These are phyloP conservation scores for Chelidonichthys spinosus DNA, from an alignment of 2,797 vertebrate genomes.

Conservation along the genomic window DNA sequence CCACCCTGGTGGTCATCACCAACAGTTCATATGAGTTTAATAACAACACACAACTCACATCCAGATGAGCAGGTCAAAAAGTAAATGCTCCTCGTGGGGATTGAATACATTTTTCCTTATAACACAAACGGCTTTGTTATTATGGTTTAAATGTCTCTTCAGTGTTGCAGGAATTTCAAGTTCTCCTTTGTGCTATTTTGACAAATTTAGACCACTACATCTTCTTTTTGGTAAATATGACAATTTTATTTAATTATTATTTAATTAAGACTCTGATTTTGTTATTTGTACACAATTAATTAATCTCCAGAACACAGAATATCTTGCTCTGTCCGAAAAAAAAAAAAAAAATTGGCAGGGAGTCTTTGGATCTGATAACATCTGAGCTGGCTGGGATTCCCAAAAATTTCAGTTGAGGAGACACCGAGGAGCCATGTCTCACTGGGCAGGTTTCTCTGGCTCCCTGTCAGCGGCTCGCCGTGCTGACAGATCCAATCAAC, in stretches of 20 bases:
- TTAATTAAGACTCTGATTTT: not conserved
- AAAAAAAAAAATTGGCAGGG: slow-evolving; percentile 37
- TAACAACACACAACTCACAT: slow-evolving; percentile 1
- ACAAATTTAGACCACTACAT: not conserved
- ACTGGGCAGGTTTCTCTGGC: slow-evolving; percentile 63
- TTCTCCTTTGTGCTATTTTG: not conserved
- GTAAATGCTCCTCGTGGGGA: not conserved
- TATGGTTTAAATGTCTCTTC: not conserved
- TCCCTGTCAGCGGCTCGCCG: slow-evolving; percentile 46
- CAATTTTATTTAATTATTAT: no score
- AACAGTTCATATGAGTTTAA: not conserved
- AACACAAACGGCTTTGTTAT: not conserved
- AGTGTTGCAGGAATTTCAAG: not conserved
- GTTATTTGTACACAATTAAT: slow-evolving; percentile 22
- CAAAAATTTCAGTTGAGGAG: slow-evolving; percentile 73
- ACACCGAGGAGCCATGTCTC: slow-evolving; percentile 77
- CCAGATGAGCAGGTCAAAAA: slow-evolving; percentile 10
- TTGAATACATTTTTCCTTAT: not conserved
- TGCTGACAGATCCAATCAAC: slow-evolving; percentile 69
- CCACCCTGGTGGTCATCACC: not conserved
- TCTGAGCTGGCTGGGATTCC: slow-evolving; percentile 72
- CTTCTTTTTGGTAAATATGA: not conserved
- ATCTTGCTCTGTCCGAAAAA: slow-evolving; percentile 2
- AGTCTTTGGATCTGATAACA: slow-evolving; percentile 74
- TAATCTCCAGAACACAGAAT: not conserved